Evolutionary conservation across 2,113 vertebrate species (phyloP).

Genomic region (Bos javanicus): DNA sequence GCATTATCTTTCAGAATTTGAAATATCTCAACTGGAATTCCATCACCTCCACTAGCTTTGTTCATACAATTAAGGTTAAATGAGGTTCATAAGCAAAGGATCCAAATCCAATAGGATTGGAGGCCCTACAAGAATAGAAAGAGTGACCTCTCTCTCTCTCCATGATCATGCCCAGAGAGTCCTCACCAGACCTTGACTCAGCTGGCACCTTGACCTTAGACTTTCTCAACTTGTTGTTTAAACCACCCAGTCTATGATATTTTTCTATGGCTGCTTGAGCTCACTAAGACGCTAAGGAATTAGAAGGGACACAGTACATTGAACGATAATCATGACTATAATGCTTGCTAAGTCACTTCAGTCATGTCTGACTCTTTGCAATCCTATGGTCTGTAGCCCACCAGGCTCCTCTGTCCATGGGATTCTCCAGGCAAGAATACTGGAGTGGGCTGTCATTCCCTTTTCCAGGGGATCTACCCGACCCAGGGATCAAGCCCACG

Average conservation of each 20-base stretch:
- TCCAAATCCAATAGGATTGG: background rate
- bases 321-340: background rate
- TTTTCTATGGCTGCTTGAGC: background rate
- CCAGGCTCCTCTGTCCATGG: background rate
- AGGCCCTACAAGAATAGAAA: background rate
- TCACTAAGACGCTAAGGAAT: background rate
- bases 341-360: background rate
- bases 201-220: background rate
- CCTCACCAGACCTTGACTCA: background rate
- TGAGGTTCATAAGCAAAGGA: background rate
- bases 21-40: too few relatives aligned
- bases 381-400: background rate
- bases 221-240: background rate
- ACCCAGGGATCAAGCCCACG: background rate
- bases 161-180: background rate
- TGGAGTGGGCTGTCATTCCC: background rate
- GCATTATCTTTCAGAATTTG: too few relatives aligned
- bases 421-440: background rate
- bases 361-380: background rate
- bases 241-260: background rate
- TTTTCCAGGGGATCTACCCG: accelerated
- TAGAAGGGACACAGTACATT: background rate
- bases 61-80: background rate
- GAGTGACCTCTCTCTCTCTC: background rate
- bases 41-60: too few relatives aligned